phyloP scores from a whole-genome alignment of 2,113 vertebrate species.

The Gorsachius goisagi region DNA sequence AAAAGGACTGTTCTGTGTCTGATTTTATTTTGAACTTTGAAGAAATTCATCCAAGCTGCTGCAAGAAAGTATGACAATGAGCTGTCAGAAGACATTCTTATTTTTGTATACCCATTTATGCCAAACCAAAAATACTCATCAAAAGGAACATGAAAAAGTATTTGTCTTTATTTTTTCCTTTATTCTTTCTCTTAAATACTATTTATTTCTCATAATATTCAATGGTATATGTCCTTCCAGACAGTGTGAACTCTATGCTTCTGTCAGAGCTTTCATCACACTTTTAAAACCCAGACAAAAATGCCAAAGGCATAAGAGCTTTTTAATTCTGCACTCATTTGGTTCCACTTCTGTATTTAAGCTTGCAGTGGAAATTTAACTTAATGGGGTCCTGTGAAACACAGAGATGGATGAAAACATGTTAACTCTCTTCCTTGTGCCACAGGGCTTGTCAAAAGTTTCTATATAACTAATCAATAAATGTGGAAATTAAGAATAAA shows the following conservation, averaged over 20 bases:
- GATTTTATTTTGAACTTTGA: background rate
- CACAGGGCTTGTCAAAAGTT: background rate
- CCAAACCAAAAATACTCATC: background rate
- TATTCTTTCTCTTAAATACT: background rate
- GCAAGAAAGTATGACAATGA: background rate
- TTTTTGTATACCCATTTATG: background rate
- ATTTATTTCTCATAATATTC: background rate
- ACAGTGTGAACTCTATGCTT: background rate
- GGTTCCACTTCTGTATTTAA: conserved; percentile 39
- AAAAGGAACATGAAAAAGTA: background rate
- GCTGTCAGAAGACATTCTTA: background rate
- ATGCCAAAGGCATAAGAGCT: background rate
- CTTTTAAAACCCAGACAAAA: conserved; percentile 8
- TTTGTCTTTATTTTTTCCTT: background rate
- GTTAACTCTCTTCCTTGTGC: background rate
- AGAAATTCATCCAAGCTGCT: background rate
- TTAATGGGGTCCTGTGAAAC: conserved; percentile 47
- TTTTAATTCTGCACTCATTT: conserved; percentile 40
- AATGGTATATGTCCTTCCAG: background rate
- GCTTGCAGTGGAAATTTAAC: conserved; percentile 32
- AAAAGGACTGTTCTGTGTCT: background rate
- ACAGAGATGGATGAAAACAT: conserved; percentile 25
- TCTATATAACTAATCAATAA: background rate
- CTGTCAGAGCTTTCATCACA: background rate
- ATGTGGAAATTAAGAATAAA: conserved; percentile 41